Conservation (phyloP, 2,113 vertebrate species). For the Pogonocichla stellata region DNA sequence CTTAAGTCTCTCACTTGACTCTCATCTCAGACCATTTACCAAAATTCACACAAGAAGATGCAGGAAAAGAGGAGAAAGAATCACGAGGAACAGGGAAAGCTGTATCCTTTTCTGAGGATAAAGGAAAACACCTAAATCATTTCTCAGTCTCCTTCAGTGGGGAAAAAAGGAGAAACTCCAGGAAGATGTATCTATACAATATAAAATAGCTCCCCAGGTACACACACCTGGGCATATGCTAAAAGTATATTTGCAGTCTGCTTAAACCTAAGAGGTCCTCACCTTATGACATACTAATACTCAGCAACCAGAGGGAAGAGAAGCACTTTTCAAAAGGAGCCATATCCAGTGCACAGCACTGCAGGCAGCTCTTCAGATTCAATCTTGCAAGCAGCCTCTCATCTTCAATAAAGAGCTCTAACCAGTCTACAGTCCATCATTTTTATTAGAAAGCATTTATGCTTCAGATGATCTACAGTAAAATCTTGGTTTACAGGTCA, state of each 20-base stretch:
- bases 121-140: neutral
- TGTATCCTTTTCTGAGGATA: neutral
- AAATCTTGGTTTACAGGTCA: slow-evolving; percentile 11
- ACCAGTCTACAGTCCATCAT: neutral
- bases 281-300: neutral
- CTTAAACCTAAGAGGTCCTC: neutral
- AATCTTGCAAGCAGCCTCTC: neutral
- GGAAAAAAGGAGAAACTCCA: neutral
- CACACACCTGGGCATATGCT: neutral
- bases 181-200: neutral
- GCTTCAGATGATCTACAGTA: neutral
- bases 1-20: neutral
- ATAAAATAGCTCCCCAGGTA: neutral
- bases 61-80: neutral
- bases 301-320: neutral
- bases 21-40: neutral
- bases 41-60: neutral
- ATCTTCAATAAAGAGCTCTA: neutral
- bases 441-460: slow-evolving; percentile 18
- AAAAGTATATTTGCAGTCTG: neutral
- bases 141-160: neutral
- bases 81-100: neutral
- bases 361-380: neutral
- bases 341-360: neutral
- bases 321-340: neutral